A percentile compares a stretch with the other conserved stretches of the same genome.
These are phyloP conservation scores for Cylas formicarius DNA, from an alignment of 1,140 invertebrate genomes.

Conservation along the genomic window DNA sequence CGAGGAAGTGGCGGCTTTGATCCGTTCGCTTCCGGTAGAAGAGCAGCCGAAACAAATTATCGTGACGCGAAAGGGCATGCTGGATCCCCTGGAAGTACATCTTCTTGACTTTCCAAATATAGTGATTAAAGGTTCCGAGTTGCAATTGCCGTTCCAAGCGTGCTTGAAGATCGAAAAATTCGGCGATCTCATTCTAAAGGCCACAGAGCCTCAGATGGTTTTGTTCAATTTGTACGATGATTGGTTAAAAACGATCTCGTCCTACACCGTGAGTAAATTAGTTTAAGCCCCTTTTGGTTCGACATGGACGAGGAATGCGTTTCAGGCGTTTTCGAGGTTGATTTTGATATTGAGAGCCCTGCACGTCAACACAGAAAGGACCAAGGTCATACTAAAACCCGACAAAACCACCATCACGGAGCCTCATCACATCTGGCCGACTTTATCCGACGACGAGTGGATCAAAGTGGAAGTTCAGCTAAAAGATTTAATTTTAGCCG, in stretches of 20 bases:
- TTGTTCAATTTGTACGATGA: conserved; percentile 99
- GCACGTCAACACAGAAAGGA: conserved; percentile 98
- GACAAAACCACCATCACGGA: conserved; percentile 99
- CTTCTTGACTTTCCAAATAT: conserved; percentile 99
- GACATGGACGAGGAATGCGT: conserved; percentile 14
- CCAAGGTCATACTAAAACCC: conserved; percentile 96
- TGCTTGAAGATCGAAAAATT: conserved; percentile 99
- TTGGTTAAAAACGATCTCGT: conserved; percentile 96
- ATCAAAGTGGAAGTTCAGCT: conserved; percentile 98
- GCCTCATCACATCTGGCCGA: conserved; percentile 99
- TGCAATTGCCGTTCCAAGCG: conserved; percentile 98
- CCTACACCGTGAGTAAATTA: conserved; percentile 64
- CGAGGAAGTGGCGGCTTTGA: conserved; percentile 98
- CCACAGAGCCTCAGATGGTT: conserved; percentile 99
- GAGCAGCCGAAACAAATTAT: conserved; percentile 99
- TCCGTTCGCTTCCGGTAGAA: conserved; percentile 97
- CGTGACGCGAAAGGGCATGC: conserved; percentile 98
- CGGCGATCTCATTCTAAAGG: conserved; percentile 97
- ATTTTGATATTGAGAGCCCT: conserved; percentile 94
- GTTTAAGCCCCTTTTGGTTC: conserved; percentile 12
- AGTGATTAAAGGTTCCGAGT: conserved; percentile 98
- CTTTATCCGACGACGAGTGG: conserved; percentile 96
- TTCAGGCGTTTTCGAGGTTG: conserved; percentile 87
- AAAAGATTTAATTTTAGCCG: conserved; percentile 96
- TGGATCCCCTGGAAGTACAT: conserved; percentile 98